Evolutionary conservation across 2,797 vertebrate species (phyloP), one percentile per base, ranked within the genome.

Genomic region (Discoglossus pictus): DNA sequence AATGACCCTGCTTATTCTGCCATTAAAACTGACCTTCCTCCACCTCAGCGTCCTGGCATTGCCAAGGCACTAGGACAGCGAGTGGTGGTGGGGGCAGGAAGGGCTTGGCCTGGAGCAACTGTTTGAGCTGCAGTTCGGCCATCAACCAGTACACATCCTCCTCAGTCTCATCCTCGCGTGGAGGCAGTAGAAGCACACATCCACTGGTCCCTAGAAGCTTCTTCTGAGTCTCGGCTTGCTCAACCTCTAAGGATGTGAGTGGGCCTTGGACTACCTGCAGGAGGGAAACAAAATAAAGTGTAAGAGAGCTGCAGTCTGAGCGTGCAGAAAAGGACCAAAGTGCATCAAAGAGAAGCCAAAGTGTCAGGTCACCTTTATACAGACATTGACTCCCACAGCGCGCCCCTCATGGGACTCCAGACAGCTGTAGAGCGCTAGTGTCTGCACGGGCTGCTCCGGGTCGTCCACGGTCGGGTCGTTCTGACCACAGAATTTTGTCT

Each of bases 321-420:
- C 27, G 8, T 4, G 27, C 4, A 31, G 27, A 8, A 31, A 8
- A 31, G 27, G n/a, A n/a, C n/a, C n/a, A n/a, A n/a, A n/a, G n/a
- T n/a, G n/a, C n/a, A n/a, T n/a, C n/a, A n/a, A n/a, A n/a, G n/a
- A n/a, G n/a, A n/a, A n/a, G n/a, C n/a, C n/a, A n/a, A n/a, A n/a
- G n/a, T n/a, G n/a, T n/a, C n/a, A n/a, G n/a, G n/a, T 44, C 40
- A 97, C 97, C 93, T 98, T 98, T 51, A 99, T 9, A 61, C 91
- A 93, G 63, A 95, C 74, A 3, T 82, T 88, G 61, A 98, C 86
- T 75, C 81, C 75, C 50, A 89, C 58, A 1, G 73, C 81, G 42
- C 34, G 74, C 27, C 68, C 78, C 31, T 67, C 80, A 16, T 52
- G 79, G 50, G 76, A 69, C 72, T 81, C 83, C 38, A 89, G 27